phyloP scores from a whole-genome alignment of 2,797 vertebrate genomes.

The Hylomyscus alleni region DNA sequence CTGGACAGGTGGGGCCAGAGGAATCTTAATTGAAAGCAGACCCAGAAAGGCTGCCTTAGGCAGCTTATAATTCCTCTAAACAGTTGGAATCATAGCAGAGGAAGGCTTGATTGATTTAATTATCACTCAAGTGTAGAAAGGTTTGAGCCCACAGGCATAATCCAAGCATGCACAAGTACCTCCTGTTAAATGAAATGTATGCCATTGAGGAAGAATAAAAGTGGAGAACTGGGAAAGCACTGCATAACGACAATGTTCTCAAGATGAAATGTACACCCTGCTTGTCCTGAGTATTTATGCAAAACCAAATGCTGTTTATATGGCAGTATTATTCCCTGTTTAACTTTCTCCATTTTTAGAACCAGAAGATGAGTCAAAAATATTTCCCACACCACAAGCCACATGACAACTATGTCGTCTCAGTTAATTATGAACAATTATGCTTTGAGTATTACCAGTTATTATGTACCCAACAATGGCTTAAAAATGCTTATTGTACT shows the following conservation, averaged over 20 bases:
- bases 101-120: slow-evolving; percentile 82
- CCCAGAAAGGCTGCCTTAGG: slow-evolving; percentile 69
- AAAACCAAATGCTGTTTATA: neutral
- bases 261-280: neutral
- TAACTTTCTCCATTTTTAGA: neutral
- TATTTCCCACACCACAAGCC: neutral
- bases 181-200: slow-evolving; percentile 56
- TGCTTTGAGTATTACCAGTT: neutral
- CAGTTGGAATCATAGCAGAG: slow-evolving; percentile 58
- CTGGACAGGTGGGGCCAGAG: slow-evolving; percentile 67
- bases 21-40: slow-evolving; percentile 77
- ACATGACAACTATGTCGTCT: neutral
- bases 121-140: slow-evolving; percentile 73
- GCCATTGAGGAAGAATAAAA: neutral
- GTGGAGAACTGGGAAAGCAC: neutral
- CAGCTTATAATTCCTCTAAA: slow-evolving; percentile 49
- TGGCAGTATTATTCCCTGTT: neutral
- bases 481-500: neutral
- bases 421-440: neutral
- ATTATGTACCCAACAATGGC: neutral
- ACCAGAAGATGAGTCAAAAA: neutral
- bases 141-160: slow-evolving; percentile 63
- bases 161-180: slow-evolving; percentile 18
- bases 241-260: neutral
- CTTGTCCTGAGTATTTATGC: no score